Percentiles rank a stretch among this genome's conserved stretches.
Evolutionary conservation across 1,140 invertebrate species (phyloP).

Genomic region (Drosophila watanabei): DNA sequence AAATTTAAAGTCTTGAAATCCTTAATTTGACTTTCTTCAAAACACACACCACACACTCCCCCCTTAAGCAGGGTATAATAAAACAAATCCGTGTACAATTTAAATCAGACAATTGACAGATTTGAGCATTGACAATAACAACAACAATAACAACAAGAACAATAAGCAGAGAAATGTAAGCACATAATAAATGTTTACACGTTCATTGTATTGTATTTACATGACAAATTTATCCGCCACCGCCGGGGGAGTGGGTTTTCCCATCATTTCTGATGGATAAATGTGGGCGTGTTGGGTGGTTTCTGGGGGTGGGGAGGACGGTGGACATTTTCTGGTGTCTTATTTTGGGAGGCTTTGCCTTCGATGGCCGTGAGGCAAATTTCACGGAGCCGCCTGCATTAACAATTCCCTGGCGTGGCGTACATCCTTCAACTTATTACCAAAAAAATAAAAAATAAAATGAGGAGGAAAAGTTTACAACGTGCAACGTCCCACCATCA

Average conservation of each 20-base stretch:
- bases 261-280: conserved; percentile 19
- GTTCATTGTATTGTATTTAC: conserved; percentile 56
- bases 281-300: conserved; percentile 1
- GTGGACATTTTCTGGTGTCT: background rate
- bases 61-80: conserved; percentile 18
- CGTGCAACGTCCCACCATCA: conserved; percentile 45
- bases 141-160: conserved; percentile 19
- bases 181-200: conserved; percentile 59
- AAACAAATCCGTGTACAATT: conserved; percentile 51
- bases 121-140: conserved; percentile 30
- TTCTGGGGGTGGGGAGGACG: background rate
- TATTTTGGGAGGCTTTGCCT: conserved; percentile 33
- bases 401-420: conserved; percentile 38
- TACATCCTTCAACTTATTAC: conserved; percentile 58
- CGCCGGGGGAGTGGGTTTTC: background rate
- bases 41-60: background rate
- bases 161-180: conserved; percentile 24
- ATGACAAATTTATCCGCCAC: conserved; percentile 49
- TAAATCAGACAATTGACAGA: conserved; percentile 55
- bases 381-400: conserved; percentile 37
- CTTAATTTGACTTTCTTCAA: background rate
- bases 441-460: conserved; percentile 34
- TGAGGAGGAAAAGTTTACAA: conserved; percentile 61
- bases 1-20: background rate
- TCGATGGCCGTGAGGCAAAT: conserved; percentile 32